Evolutionary conservation across 1,140 invertebrate species (phyloP).

Genomic region (Drosophila willistoni): DNA sequence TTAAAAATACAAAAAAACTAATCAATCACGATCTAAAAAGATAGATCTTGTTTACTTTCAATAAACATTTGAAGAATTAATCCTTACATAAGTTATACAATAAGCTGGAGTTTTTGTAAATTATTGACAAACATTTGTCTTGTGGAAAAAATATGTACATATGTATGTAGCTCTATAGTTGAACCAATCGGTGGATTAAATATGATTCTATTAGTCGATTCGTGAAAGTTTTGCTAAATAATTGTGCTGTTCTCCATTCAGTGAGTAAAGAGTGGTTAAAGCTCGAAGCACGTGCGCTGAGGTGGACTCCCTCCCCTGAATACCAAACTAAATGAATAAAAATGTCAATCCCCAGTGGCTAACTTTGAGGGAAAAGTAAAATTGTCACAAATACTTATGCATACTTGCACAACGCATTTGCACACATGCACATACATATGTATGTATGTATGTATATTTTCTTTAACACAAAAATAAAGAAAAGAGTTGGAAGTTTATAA

Average conservation of each 20-base stretch:
- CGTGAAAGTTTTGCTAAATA: slow-evolving; percentile 10
- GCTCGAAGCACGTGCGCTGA: slow-evolving; percentile 45
- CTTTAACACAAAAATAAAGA: slow-evolving; percentile 38
- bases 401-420: slow-evolving; percentile 30
- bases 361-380: slow-evolving; percentile 28
- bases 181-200: too few species aligned
- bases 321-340: slow-evolving; percentile 48
- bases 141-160: neutral
- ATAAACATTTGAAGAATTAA: too few species aligned
- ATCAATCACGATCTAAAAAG: too few species aligned
- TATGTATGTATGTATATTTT: slow-evolving; percentile 4
- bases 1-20: too few species aligned
- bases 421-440: neutral
- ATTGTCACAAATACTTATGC: slow-evolving; percentile 44
- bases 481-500: slow-evolving; percentile 51
- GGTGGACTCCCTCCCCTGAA: slow-evolving; percentile 49
- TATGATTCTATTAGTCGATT: too few species aligned
- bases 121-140: neutral
- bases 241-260: neutral
- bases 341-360: slow-evolving; percentile 12
- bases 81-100: too few species aligned
- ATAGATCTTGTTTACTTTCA: too few species aligned
- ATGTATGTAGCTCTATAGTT: neutral
- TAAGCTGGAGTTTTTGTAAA: too few species aligned
- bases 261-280: slow-evolving; percentile 48